Evolutionary conservation across 2,113 vertebrate species (phyloP), one percentile per base, ranked within the genome.

Genomic region (Cariama cristata): DNA sequence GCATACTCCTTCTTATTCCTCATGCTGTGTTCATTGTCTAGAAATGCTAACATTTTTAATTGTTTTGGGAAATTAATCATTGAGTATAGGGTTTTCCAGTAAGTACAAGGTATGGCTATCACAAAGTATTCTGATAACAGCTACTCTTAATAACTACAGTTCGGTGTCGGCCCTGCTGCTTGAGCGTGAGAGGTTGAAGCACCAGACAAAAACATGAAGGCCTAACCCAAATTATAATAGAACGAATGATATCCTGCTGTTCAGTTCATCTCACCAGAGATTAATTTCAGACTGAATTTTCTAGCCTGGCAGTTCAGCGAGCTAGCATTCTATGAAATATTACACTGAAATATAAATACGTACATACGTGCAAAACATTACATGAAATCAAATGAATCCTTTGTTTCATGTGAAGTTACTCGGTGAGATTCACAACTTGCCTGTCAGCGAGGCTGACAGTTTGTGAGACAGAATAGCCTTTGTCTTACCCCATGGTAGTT

Each of bases 221-320:
- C 6, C 12, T 63, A 1, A 0, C 5, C 19, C 27, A 27, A 14
- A 64, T 55, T 44, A 4, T 32, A 22, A 30, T 9, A 52, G 66
- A 59, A 56, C 11, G n/a, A 11, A 14, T 9, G 45, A 4, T 19
- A 32, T 10, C 16, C 27, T 44, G 56, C n/a, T 55, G 40, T 33
- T 58, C 44, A 13, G 35, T 15, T 64, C 32, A 28, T 71, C 33
- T 69, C 35, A 42, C 66, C 49, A 16, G 47, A 45, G 62, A 22
- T 58, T 56, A 14, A 32, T 49, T 91, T 38, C 55, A 77, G 18
- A 16, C 10, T 35, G 27, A 84, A 33, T 59, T 86, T 91, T 85
- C 53, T 22, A 75, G 27, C 26, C 52, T 30, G 23, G 49, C 55
- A 45, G 27, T 50, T 80, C 60, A 64, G 35, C 69, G 47, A 40